Conservation (phyloP, 2,888 invertebrate species). For the Xestoiulus laeticollis region DNA sequence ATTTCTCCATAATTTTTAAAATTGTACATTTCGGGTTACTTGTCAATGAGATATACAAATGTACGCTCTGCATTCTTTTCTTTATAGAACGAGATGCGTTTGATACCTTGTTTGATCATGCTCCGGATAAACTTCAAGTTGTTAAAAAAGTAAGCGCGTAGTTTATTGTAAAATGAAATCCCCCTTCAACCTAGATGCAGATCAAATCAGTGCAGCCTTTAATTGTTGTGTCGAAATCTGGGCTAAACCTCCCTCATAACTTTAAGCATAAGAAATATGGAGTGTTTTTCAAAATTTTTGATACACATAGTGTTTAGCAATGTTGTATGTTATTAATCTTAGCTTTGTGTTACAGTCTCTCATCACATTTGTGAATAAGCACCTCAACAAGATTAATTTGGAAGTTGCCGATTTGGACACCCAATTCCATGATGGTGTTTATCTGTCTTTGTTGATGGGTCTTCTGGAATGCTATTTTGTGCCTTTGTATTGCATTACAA, state of each 20-base stretch:
- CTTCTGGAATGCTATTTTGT: conserved; percentile 97
- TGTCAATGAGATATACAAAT: no score
- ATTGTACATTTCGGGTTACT: neutral
- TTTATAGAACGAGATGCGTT: conserved; percentile 90
- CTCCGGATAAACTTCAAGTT: conserved; percentile 95
- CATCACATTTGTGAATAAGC: conserved; percentile 98
- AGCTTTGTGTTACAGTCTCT: conserved; percentile 74
- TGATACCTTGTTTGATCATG: conserved; percentile 97
- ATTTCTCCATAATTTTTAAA: neutral
- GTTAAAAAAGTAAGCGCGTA: conserved; percentile 84
- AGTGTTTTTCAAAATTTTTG: no score
- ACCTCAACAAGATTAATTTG: conserved; percentile 93
- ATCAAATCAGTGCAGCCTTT: no score
- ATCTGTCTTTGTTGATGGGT: conserved; percentile 93
- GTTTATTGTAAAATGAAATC: no score
- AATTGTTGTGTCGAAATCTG: no score
- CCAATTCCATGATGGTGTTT: conserved; percentile 98
- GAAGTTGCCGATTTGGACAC: conserved; percentile 92
- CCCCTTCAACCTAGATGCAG: no score
- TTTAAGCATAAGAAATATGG: no score
- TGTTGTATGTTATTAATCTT: neutral
- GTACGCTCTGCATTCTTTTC: conserved; percentile 30
- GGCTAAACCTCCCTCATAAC: no score
- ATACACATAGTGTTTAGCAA: no score
- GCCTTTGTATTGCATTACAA: conserved; percentile 90